Percentiles rank a stretch among this genome's conserved stretches.
Conservation (phyloP, 2,888 invertebrate genomes). For the Caenorhabditis doughertyi region DNA sequence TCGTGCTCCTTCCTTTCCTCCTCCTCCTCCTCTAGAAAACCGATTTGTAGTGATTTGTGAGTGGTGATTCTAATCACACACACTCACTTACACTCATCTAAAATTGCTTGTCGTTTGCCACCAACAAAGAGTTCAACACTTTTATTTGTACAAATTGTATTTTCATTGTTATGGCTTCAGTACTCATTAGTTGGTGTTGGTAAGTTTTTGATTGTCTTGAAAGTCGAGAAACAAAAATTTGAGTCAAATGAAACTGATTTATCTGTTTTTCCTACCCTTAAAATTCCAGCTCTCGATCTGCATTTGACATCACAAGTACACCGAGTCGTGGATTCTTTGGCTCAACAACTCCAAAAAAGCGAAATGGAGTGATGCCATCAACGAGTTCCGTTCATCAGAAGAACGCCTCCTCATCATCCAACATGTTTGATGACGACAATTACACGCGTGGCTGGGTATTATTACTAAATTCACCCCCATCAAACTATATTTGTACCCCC, state of each 20-base stretch:
- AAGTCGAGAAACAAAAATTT: too few relatives aligned
- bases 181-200: constrained; percentile 63
- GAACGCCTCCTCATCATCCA: constrained; percentile 31
- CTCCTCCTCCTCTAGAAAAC: neutral
- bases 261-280: too few relatives aligned
- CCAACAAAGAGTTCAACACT: constrained; percentile 14
- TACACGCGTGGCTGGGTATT: constrained; percentile 67
- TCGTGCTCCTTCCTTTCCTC: constrained; percentile 5
- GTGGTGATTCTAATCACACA: constrained; percentile 43
- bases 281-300: constrained; percentile 69
- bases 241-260: too few relatives aligned
- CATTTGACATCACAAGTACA: constrained; percentile 66
- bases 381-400: constrained; percentile 23
- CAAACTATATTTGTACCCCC: too few relatives aligned
- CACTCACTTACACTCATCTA: constrained; percentile 11
- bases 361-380: constrained; percentile 32
- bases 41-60: constrained; percentile 60
- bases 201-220: too few relatives aligned
- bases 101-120: constrained; percentile 15
- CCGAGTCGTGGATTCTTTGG: constrained; percentile 57
- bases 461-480: too few relatives aligned
- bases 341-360: constrained; percentile 43
- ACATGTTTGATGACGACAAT: constrained; percentile 67
- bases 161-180: constrained; percentile 45
- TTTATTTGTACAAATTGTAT: constrained; percentile 10